phyloP scores from a whole-genome alignment of 1,140 invertebrate species.

The Eurytemora carolleeae region DNA sequence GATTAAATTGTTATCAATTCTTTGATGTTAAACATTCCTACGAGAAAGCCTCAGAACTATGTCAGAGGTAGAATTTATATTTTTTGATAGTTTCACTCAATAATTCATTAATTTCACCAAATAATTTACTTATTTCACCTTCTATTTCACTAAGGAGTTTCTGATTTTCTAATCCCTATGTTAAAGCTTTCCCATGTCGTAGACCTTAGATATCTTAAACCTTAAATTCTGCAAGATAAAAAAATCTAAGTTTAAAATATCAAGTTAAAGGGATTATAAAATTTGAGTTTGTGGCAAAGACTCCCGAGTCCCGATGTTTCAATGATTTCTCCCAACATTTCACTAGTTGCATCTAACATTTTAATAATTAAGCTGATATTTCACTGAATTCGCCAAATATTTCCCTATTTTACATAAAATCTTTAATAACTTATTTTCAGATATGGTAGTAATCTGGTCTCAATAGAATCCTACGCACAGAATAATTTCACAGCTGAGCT shows the following conservation, averaged over 20 bases:
- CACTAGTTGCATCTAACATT: background rate
- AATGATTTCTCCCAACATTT: background rate
- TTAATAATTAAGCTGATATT: background rate
- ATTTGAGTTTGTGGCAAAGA: background rate
- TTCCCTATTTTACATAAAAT: background rate
- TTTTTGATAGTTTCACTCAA: too few relatives aligned
- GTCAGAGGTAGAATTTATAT: constrained; percentile 48
- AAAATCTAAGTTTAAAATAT: too few relatives aligned
- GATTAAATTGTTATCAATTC: constrained; percentile 81
- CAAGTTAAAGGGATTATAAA: too few relatives aligned
- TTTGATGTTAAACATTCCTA: constrained; percentile 87
- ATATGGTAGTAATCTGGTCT: constrained; percentile 75
- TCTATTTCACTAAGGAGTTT: too few relatives aligned
- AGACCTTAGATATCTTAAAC: too few relatives aligned
- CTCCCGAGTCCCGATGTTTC: background rate
- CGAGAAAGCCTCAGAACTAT: constrained; percentile 80
- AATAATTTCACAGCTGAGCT: constrained; percentile 70
- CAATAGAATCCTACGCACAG: constrained; percentile 66
- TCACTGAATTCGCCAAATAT: background rate
- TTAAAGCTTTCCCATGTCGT: too few relatives aligned
- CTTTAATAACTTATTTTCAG: constrained; percentile 30
- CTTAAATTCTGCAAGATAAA: too few relatives aligned
- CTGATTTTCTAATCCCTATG: too few relatives aligned
- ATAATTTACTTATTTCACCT: too few relatives aligned
- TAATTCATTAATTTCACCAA: too few relatives aligned